phyloP scores from a whole-genome alignment of 2,113 vertebrate species.

The Chunga burmeisteri region DNA sequence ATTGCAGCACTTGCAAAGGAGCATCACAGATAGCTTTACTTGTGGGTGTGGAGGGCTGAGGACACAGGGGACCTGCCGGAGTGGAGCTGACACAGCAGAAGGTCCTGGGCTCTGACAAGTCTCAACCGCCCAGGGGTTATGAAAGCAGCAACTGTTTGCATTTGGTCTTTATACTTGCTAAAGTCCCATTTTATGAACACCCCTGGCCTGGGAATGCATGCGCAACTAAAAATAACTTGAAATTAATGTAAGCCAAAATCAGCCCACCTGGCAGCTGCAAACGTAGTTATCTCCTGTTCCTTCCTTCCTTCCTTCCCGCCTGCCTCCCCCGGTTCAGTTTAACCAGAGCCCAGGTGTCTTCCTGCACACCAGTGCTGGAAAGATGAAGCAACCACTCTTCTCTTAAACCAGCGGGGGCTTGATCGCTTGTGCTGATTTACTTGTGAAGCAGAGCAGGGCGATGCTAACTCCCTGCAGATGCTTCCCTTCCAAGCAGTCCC shows the following conservation, averaged over 20 bases:
- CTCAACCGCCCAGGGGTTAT: background rate
- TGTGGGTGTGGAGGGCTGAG: background rate
- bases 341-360: conserved; percentile 22
- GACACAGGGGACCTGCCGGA: background rate
- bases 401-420: background rate
- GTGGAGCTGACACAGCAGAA: background rate
- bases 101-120: background rate
- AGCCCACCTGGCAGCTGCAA: background rate
- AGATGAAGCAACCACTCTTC: background rate
- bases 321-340: background rate
- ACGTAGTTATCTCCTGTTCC: background rate
- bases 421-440: background rate
- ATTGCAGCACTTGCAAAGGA: background rate
- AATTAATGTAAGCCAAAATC: background rate
- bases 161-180: background rate
- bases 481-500: background rate
- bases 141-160: background rate
- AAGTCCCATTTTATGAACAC: background rate
- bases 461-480: background rate
- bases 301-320: background rate
- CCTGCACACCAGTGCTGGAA: background rate
- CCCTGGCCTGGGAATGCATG: background rate
- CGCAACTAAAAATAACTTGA: conserved; percentile 5
- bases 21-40: background rate
- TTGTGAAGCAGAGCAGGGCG: rapidly evolving